A percentile compares a stretch with the other conserved stretches of the same genome.
These are phyloP conservation scores for Micromussa lordhowensis DNA, from an alignment of 92 coral and sea anemone species.

Conservation along the genomic window DNA sequence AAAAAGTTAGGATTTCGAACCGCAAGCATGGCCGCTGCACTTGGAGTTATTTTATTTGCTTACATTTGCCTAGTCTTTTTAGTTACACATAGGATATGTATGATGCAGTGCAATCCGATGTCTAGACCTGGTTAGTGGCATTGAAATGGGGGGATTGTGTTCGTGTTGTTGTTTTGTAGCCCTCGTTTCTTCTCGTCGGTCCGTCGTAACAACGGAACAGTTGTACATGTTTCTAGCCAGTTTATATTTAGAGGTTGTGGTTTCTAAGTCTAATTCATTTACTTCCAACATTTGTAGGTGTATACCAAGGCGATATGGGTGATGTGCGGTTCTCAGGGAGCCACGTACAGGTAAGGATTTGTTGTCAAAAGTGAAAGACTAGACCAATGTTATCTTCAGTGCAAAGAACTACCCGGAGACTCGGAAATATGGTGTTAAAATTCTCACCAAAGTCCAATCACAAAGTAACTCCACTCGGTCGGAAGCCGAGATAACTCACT, in stretches of 20 bases:
- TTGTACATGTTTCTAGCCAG: constrained; percentile 55
- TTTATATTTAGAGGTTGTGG: constrained; percentile 26
- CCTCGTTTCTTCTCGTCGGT: constrained; percentile 77
- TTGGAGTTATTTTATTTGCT: constrained; percentile 83
- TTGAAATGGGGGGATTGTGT: constrained; percentile 37
- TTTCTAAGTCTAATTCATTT: constrained; percentile 12
- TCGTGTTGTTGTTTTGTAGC: constrained; percentile 73
- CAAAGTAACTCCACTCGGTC: not conserved
- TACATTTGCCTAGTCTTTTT: constrained; percentile 85
- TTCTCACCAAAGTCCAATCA: constrained; percentile 4
- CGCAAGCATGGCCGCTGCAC: constrained; percentile 86
- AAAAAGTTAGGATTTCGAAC: constrained; percentile 60
- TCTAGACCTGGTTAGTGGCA: constrained; percentile 89
- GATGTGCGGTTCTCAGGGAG: constrained; percentile 96
- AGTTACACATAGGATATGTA: constrained; percentile 91
- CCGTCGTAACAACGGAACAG: constrained; percentile 80
- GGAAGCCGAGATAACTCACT: constrained; percentile 40
- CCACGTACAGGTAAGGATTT: constrained; percentile 94
- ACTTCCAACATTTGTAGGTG: constrained; percentile 62
- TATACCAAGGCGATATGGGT: constrained; percentile 89
- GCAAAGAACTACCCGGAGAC: constrained; percentile 25
- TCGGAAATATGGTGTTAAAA: constrained; percentile 29
- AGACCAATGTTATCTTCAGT: constrained; percentile 53
- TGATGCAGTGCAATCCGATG: constrained; percentile 98
- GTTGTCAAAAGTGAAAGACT: constrained; percentile 66